Base-by-base conservation (phyloP, 2,113 vertebrate genomes). In the Seriola quinqueradiata region DNA sequence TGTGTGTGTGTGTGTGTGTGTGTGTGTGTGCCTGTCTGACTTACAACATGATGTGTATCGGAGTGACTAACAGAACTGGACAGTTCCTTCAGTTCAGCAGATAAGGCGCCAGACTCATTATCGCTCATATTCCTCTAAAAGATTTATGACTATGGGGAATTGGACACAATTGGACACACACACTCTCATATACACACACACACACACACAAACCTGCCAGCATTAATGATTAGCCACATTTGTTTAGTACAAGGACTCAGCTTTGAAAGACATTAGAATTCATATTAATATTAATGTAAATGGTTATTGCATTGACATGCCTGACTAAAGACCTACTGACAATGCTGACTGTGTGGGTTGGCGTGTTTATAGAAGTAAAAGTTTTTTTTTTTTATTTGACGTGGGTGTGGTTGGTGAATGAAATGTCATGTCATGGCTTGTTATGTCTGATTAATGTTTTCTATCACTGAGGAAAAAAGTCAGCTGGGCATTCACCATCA, bases 31-130 rank as follows among this genome's bases (percentile, higher is more conserved):
- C 5, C 3, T 42, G 28, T 48, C 10, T 14, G 3, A 36, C 23
- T 70, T 48, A 38, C 8, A 69, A 23, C 25, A 58, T 21, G 36
- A n/a, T 3, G 8, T 16, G 34, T 16, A 32, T 55, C 19, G 17
- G 16, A 52, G 55, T 32, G 44, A 67, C n/a, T 50, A 67, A 21
- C 55, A 73, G 32, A 55, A 65, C 40, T 46, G 52, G 32, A 64
- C 5, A 0, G 52, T 34, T 52, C 1, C 44, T 77, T 68, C 34
- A 38, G 3, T 64, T 66, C 34, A 71, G 19, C 21, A 71, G 34
- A 83, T 63, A 63, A 85, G 73, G 65, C 1, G 4, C 48, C 42
- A 78, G 74, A 72, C 60, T 86, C 67, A 79, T 70, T 46, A 79
- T 69, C 19, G 52, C 32, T 72, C n/a, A 40, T 82, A n/a, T 59